Percentiles rank a stretch among this genome's conserved stretches.
Evolutionary conservation across 2,888 invertebrate genomes (phyloP).

Genomic region (Amblyjoppa proteus): DNA sequence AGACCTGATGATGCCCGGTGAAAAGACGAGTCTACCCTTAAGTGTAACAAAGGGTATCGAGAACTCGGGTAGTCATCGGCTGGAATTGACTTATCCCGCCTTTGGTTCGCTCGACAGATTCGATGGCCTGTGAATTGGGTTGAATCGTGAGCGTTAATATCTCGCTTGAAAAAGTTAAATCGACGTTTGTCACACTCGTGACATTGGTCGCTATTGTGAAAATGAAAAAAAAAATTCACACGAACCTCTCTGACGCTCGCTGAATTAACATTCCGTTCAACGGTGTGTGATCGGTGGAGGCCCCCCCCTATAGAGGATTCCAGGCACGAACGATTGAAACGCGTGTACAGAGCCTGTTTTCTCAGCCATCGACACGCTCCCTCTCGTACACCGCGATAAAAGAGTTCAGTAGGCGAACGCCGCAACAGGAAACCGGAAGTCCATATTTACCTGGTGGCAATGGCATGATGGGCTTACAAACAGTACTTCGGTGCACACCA

Average conservation of each 20-base stretch:
- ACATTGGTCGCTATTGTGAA: not conserved
- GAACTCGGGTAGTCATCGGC: not conserved
- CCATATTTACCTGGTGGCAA: constrained; percentile 4
- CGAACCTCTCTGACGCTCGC: not conserved
- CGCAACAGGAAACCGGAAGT: constrained; percentile 43
- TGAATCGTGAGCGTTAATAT: not conserved
- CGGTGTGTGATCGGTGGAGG: not conserved
- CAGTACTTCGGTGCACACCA: not conserved
- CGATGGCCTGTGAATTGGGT: not conserved
- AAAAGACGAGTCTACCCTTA: too few relatives aligned
- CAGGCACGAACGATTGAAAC: constrained; percentile 29
- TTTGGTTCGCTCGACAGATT: not conserved
- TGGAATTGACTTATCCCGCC: constrained; percentile 5
- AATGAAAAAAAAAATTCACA: not conserved
- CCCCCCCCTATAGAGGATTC: constrained; percentile 1
- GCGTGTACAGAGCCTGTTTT: constrained; percentile 34
- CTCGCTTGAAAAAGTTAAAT: not conserved
- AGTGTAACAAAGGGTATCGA: not conserved
- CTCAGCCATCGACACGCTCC: constrained; percentile 15
- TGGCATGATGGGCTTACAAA: constrained; percentile 19
- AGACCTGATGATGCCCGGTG: too few relatives aligned
- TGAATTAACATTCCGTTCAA: constrained; percentile 16
- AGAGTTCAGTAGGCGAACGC: constrained; percentile 34
- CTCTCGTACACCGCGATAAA: constrained; percentile 15
- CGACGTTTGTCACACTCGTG: not conserved